Percentiles rank a stretch among this genome's conserved stretches.
These are phyloP conservation scores for Pseudomyrmex sp. DNA, from an alignment of 1,140 invertebrate species.

Conservation along the genomic window DNA sequence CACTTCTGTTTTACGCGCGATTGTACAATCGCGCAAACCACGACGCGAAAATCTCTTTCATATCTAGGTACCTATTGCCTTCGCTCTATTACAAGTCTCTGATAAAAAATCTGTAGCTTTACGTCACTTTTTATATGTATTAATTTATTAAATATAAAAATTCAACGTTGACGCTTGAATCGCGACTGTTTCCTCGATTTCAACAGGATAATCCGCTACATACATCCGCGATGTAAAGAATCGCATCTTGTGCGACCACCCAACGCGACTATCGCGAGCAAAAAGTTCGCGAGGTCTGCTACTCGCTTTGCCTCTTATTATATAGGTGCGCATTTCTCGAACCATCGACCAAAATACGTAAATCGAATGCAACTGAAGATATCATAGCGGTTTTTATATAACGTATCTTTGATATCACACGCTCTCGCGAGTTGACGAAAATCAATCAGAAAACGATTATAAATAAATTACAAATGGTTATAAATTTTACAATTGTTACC, in stretches of 20 bases:
- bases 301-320: slow-evolving; percentile 50
- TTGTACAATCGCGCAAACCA: background rate
- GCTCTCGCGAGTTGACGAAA: background rate
- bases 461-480: background rate
- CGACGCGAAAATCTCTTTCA: slow-evolving; percentile 3
- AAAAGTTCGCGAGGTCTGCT: slow-evolving; percentile 50
- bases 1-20: slow-evolving; percentile 22
- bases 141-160: no score
- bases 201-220: slow-evolving; percentile 50
- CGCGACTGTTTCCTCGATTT: slow-evolving; percentile 1
- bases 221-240: slow-evolving; percentile 55
- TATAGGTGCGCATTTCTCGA: slow-evolving; percentile 46
- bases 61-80: background rate
- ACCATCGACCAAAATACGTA: slow-evolving; percentile 34
- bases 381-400: slow-evolving; percentile 22
- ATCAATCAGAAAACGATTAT: background rate
- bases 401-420: background rate
- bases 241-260: slow-evolving; percentile 47
- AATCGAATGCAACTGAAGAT: slow-evolving; percentile 50
- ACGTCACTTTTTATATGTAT: no score
- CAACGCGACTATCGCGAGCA: slow-evolving; percentile 52
- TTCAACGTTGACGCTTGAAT: background rate
- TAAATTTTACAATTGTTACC: background rate
- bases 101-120: background rate
- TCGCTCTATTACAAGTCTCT: background rate